These are phyloP conservation scores for Dione vanillae DNA, from an alignment of 2,888 invertebrate species.

Conservation along the genomic window DNA sequence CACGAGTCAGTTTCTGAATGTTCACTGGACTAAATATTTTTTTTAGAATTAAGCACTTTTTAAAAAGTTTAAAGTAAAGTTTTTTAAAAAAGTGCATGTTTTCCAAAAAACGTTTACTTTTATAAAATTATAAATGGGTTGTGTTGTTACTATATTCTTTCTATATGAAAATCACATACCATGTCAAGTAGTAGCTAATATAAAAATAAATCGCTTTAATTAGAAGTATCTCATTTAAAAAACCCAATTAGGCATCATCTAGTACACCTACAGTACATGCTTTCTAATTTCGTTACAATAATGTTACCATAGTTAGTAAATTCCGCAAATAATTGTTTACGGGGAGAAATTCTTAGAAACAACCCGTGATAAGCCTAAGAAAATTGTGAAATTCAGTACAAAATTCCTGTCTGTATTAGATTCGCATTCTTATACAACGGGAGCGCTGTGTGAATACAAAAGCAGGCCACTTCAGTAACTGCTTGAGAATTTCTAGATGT, in stretches of 20 bases:
- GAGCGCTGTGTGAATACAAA: conserved; percentile 32
- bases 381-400: conserved; percentile 23
- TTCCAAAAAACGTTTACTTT: too few species aligned
- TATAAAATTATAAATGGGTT: too few species aligned
- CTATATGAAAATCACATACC: too few species aligned
- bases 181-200: too few species aligned
- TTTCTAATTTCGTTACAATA: not conserved
- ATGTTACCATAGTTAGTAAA: not conserved
- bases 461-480: conserved; percentile 27
- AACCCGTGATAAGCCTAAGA: conserved; percentile 13
- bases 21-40: not conserved
- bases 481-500: conserved; percentile 35
- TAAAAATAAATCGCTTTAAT: too few species aligned
- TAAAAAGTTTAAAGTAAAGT: too few species aligned
- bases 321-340: conserved; percentile 13
- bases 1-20: conserved; percentile 10
- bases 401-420: conserved; percentile 21
- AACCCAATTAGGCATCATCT: not conserved
- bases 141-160: too few species aligned
- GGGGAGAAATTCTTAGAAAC: conserved; percentile 8
- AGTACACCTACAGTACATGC: not conserved
- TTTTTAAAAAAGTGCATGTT: too few species aligned
- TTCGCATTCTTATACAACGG: conserved; percentile 30
- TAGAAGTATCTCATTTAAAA: too few species aligned
- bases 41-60: too few species aligned